Percentiles rank a stretch among this genome's conserved stretches.
Conservation (phyloP, 1,140 invertebrate genomes). For the Zaprionus nigranus region DNA sequence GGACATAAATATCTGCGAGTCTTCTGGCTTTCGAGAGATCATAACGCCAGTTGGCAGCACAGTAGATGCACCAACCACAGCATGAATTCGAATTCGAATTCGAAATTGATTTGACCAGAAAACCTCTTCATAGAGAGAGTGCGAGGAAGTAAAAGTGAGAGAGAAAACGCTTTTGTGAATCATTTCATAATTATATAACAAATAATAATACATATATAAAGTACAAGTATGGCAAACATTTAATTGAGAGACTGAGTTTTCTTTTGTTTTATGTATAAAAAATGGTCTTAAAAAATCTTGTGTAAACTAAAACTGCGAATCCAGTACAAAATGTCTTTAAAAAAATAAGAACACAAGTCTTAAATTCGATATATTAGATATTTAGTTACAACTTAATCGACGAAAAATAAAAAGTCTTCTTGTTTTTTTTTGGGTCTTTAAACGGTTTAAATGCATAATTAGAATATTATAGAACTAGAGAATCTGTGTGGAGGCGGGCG, state of each 20-base stretch:
- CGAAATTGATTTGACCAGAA: neutral
- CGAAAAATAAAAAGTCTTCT: conserved; percentile 20
- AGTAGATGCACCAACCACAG: neutral
- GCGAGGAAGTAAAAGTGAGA: neutral
- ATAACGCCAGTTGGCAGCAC: conserved; percentile 26
- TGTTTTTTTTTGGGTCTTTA: conserved; percentile 23
- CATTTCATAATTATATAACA: conserved; percentile 3
- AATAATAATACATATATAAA: conserved; percentile 26
- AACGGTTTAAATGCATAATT: conserved; percentile 43
- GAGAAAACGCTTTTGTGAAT: neutral
- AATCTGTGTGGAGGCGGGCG: neutral
- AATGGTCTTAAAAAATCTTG: conserved; percentile 13
- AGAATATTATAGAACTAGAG: neutral
- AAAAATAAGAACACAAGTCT: conserved; percentile 34
- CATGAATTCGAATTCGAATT: conserved; percentile 8
- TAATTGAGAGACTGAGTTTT: conserved; percentile 34
- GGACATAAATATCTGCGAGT: conserved; percentile 5
- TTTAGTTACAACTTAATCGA: conserved; percentile 28
- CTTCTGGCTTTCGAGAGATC: conserved; percentile 35
- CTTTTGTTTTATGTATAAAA: conserved; percentile 12
- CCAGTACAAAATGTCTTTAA: conserved; percentile 24
- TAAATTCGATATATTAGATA: conserved; percentile 12
- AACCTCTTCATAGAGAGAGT: no score
- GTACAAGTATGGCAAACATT: conserved; percentile 48
- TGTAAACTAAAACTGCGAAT: conserved; percentile 6